Conservation (phyloP, 2,888 invertebrate species). For the Zygaena filipendulae region DNA sequence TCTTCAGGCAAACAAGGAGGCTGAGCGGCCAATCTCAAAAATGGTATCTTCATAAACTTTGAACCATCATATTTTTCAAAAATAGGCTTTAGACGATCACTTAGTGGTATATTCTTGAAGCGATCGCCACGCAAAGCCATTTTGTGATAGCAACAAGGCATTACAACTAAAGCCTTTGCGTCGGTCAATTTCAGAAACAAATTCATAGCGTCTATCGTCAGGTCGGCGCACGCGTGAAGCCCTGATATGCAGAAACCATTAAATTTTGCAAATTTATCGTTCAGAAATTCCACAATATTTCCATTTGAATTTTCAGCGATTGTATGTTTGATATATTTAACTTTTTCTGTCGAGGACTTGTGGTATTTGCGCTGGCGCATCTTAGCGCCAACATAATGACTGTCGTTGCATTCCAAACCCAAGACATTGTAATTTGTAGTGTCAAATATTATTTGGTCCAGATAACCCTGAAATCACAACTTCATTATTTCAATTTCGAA, state of each 20-base stretch:
- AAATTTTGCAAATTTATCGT: conserved; percentile 37
- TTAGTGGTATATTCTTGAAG: conserved; percentile 77
- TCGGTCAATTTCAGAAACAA: conserved; percentile 70
- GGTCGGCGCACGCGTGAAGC: conserved; percentile 82
- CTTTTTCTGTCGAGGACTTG: conserved; percentile 51
- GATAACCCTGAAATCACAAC: conserved; percentile 71
- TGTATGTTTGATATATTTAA: conserved; percentile 70
- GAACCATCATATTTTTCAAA: conserved; percentile 33
- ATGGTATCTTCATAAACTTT: conserved; percentile 69
- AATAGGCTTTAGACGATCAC: conserved; percentile 49
- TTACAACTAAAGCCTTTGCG: conserved; percentile 70
- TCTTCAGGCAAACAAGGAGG: conserved; percentile 65
- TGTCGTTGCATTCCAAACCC: conserved; percentile 73
- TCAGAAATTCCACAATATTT: conserved; percentile 43
- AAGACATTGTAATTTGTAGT: conserved; percentile 70
- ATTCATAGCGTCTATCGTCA: conserved; percentile 74
- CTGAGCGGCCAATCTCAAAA: conserved; percentile 79
- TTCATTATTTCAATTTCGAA: not conserved
- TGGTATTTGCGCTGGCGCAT: conserved; percentile 67
- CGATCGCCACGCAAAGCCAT: conserved; percentile 32
- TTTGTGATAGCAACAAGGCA: conserved; percentile 87
- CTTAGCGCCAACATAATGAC: conserved; percentile 66
- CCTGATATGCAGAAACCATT: conserved; percentile 59
- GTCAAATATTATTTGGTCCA: conserved; percentile 73
- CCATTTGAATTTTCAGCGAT: conserved; percentile 59